Percentiles rank a stretch among this genome's conserved stretches.
Evolutionary conservation across 2,888 invertebrate genomes (phyloP).

Genomic region (Gryllus longicercus): DNA sequence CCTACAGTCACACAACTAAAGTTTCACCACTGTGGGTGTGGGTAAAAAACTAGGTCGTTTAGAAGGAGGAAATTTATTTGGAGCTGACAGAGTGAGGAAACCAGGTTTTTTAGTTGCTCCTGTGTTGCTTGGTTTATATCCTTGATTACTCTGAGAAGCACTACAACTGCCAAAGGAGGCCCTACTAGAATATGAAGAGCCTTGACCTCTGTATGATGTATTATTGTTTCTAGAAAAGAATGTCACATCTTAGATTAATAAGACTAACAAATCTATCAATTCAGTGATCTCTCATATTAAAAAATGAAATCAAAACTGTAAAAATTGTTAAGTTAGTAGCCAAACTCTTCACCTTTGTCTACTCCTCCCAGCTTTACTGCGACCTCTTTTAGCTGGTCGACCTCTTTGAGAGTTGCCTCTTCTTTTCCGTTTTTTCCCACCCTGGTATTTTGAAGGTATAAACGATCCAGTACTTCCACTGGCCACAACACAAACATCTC

Average conservation of each 20-base stretch:
- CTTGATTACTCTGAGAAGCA: not conserved
- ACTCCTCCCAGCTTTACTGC: not conserved
- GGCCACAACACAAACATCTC: not conserved
- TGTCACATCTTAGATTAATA: no score
- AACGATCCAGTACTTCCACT: not conserved
- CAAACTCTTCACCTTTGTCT: no score
- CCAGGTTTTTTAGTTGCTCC: not conserved
- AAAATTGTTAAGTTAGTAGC: no score
- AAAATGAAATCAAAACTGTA: no score
- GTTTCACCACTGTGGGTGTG: not conserved
- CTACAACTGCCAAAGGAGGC: not conserved
- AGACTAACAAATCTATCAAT: no score
- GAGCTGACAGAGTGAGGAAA: not conserved
- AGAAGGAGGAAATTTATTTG: not conserved
- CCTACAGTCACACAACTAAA: not conserved
- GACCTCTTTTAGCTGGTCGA: not conserved
- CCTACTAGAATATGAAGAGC: not conserved
- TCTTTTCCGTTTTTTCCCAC: not conserved
- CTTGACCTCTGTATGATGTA: not conserved
- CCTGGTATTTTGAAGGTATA: not conserved
- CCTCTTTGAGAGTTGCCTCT: not conserved
- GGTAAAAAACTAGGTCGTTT: conserved; percentile 9
- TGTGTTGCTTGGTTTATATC: no score
- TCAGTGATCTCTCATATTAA: no score
- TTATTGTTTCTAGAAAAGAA: not conserved